Evolutionary conservation across 2,113 vertebrate genomes (phyloP).

Genomic region (Megaleporinus macrocephalus): DNA sequence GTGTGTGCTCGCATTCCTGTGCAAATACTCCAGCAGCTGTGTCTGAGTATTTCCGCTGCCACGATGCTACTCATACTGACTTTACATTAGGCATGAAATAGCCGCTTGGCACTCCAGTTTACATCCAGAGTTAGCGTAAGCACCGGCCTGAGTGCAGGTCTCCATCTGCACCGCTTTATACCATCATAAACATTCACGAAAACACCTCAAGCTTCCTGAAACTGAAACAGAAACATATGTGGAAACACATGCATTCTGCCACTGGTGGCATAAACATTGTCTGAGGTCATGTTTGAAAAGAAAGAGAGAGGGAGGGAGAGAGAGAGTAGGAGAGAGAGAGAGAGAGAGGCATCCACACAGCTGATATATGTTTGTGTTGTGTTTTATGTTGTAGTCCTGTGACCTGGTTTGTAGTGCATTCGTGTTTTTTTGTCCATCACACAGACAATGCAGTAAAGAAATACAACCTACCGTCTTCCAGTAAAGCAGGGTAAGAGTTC

Average conservation of each 20-base stretch:
- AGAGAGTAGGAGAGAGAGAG: background rate
- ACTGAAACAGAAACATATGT: conserved; percentile 48
- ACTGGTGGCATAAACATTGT: conserved; percentile 38
- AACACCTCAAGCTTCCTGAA: conserved; percentile 27
- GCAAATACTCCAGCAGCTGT: conserved; percentile 26
- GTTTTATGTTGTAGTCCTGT: background rate
- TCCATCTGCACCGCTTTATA: conserved; percentile 48
- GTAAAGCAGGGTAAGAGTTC: conserved; percentile 82
- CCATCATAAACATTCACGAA: conserved; percentile 48
- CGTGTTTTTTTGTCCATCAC: conserved; percentile 46
- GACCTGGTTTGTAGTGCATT: background rate
- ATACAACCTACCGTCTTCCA: conserved; percentile 72
- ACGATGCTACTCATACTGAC: conserved; percentile 17
- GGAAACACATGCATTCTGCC: background rate
- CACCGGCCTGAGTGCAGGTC: background rate
- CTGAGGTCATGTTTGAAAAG: conserved; percentile 8
- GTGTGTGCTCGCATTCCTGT: conserved; percentile 16
- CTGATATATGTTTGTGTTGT: conserved; percentile 10
- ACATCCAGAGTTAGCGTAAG: conserved; percentile 15
- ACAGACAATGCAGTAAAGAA: conserved; percentile 80
- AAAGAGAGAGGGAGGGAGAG: background rate
- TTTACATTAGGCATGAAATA: conserved; percentile 46
- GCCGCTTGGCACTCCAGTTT: conserved; percentile 15
- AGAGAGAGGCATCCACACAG: conserved; percentile 8
- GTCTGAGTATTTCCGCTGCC: background rate